Evolutionary conservation across 2,888 invertebrate species (phyloP).

Genomic region (Pocota personata): DNA sequence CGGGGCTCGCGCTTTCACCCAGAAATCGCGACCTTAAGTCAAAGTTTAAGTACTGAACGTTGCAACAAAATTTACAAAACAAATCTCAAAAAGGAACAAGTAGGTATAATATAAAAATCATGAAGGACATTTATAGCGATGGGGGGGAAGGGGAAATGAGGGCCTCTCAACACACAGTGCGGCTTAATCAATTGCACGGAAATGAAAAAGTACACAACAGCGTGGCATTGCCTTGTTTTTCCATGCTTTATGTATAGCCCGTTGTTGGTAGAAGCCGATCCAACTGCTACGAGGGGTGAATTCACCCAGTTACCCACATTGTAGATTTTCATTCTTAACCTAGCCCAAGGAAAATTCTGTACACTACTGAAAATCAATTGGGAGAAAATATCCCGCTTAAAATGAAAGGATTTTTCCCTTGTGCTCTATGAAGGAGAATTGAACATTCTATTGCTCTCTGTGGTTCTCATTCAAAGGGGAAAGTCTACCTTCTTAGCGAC

Average conservation of each 20-base stretch:
- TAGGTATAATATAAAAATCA: conserved; percentile 36
- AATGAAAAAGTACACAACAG: conserved; percentile 57
- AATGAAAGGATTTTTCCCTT: conserved; percentile 22
- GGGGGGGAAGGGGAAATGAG: conserved; percentile 18
- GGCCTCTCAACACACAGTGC: conserved; percentile 58
- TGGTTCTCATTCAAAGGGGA: conserved; percentile 8
- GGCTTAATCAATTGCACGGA: conserved; percentile 69
- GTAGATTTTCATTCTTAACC: conserved; percentile 67
- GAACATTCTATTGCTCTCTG: background rate
- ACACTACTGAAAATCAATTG: conserved; percentile 72
- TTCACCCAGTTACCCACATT: conserved; percentile 56
- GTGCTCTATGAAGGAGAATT: conserved; percentile 12
- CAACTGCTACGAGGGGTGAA: conserved; percentile 38
- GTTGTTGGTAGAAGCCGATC: conserved; percentile 16
- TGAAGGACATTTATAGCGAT: conserved; percentile 46
- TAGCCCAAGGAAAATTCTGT: conserved; percentile 73
- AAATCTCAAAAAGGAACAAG: conserved; percentile 26
- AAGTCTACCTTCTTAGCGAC: background rate
- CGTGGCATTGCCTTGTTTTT: conserved; percentile 52
- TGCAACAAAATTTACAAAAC: conserved; percentile 43
- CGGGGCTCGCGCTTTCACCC: conserved; percentile 4
- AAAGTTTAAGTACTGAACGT: conserved; percentile 39
- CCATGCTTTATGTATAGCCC: conserved; percentile 38
- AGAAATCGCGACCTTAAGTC: conserved; percentile 31
- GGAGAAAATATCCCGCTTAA: conserved; percentile 46